Base-by-base conservation (phyloP, 2,888 invertebrate species). In the Sinohyriopsis cumingii region DNA sequence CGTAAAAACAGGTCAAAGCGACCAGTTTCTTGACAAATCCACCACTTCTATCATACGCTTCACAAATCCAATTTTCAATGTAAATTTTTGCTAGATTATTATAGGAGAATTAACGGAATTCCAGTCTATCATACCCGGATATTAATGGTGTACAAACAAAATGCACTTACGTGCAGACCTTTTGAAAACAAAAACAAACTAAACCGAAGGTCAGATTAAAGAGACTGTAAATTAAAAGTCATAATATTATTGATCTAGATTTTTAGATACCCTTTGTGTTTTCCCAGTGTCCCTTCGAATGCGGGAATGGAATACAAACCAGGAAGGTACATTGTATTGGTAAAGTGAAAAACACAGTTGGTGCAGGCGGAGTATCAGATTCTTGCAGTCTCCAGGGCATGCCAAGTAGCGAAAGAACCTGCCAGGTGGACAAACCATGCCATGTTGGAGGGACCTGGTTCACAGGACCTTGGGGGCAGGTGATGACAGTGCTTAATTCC, bases 221-320 rank as follows among this genome's bases (percentile, higher is more conserved):
- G 45, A 45, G 15, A 45, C 45, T 12, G 9, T 45, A 45, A 15
- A 45, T 45, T 45, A 12, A 12, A 45, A 24, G 28, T 61, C 20
- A 25, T 25, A 12, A 18, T 19, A 24, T 5, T 25, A 12, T 45
- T 15, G 45, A 45, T 45, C 45, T 15, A 45, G 45, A 45, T 45
- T 12, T 22, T 33, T 24, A 55, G 25, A 4, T 25, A 65, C 7
- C 5, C 20, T 70, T 56, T 28, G 55, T 63, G 1, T 59, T 25
- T 59, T 65, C 71, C 18, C 73, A 90, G 89, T 90, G 89, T 73
- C 86, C 87, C 5, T 82, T 80, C 5, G 78, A 80, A 24, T 90
- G 90, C 80, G 89, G 89, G 1, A 71, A 77, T 12, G 89, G 90
- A 0, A 79, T 81, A n/a, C 80, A 84, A 68, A 71, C 74, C 18